Conservation (phyloP, 2,797 vertebrate genomes). For the Eleutherodactylus coqui region DNA sequence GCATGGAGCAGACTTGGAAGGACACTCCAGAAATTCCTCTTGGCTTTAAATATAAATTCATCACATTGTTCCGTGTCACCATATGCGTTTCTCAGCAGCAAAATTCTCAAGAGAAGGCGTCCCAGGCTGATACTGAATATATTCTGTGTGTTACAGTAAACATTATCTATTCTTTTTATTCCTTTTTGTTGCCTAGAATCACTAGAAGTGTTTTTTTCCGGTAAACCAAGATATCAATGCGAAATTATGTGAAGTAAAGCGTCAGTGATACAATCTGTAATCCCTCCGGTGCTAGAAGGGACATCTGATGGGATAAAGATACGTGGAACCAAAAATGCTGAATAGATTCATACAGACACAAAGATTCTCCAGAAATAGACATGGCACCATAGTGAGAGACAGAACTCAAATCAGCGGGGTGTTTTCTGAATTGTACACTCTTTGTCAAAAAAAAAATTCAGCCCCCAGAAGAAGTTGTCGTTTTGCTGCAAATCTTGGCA, state of each 20-base stretch:
- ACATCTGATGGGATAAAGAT: neutral
- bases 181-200: conserved; percentile 30
- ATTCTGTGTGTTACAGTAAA: conserved; percentile 3
- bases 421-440: neutral
- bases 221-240: conserved; percentile 51
- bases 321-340: neutral
- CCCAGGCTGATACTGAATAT: neutral
- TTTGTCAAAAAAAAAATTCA: too few species aligned
- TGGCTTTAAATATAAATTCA: neutral
- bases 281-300: conserved; percentile 14
- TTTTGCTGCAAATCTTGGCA: too few species aligned
- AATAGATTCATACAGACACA: neutral
- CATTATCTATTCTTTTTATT: conserved; percentile 38
- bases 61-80: too few species aligned
- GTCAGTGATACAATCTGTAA: conserved; percentile 7
- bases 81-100: neutral
- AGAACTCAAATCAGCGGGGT: neutral
- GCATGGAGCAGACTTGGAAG: too few species aligned
- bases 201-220: conserved; percentile 27
- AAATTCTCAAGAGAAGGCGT: neutral
- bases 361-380: neutral
- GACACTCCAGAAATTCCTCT: neutral
- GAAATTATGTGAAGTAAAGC: conserved; percentile 35
- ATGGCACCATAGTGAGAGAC: neutral
- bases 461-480: too few species aligned